Evolutionary conservation across 2,113 vertebrate species (phyloP), one percentile per base, ranked within the genome.

Genomic region (Gnathonemus longibarbis): DNA sequence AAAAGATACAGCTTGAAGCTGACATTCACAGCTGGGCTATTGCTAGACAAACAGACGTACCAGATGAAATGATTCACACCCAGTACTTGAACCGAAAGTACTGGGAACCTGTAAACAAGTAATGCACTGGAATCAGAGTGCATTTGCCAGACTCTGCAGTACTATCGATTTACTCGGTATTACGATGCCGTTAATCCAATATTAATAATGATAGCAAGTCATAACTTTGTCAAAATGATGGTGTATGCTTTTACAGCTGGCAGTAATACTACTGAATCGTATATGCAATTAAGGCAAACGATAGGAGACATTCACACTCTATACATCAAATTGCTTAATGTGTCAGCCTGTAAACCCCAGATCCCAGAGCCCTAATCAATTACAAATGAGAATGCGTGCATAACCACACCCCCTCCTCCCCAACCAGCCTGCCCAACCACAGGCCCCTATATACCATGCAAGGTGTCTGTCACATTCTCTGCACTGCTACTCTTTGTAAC

Each of bases 281-380:
- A 39, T 62, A 5, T 5, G 35, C 49, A 50, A 31, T 52, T 87
- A 35, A 27, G 88, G 35, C 88, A 52, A 84, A 89, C 88, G 58
- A 17, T 89, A 31, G 0, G 39, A 49, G 66, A 42, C n/a, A n/a
- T 49, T 89, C 49, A 48, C 10, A 24, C 53, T 58, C 35, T 42
- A 27, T 58, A 3, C 50, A 17, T 84, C 77, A 58, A 42, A 27
- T 58, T 46, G 35, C 91, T 93, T 45, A 92, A 94, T 93, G 92
- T 93, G 93, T 92, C 92, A 91, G 93, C 93, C 94, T 94, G 94
- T 94, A 95, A 95, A 94, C 92, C 91, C 91, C 52, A 88, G 56
- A 58, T 27, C 53, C 93, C 92, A 52, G 24, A 94, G 94, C 93
- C 84, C 90, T 85, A 92, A 95, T 96, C 95, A 92, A 96, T 95